Base-by-base conservation (phyloP, 1,140 invertebrate species). In the Heliconius himera region DNA sequence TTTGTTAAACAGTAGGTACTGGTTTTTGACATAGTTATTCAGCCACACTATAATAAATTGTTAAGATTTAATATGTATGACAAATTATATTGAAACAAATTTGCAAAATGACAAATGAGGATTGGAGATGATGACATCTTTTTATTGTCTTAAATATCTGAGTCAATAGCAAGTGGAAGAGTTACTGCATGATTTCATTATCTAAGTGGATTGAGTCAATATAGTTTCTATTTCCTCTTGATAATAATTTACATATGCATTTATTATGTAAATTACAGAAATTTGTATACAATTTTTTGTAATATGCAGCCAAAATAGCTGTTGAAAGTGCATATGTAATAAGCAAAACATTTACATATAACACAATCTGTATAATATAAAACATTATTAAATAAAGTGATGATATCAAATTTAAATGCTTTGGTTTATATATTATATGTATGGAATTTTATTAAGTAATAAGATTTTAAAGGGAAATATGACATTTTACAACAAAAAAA, bases 131-230 rank as follows among this genome's bases (percentile, higher is more conserved):
- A 66, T 66, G 26, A 29, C 60, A 66, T 66, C 60, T 26, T 66
- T 56, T 66, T 66, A 66, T 66, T 66, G 60, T 29, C 60, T 66
- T 66, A 66, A 66, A 66, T 29, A 66, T 66, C 60, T 66, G 60
- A 66, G 60, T 66, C 60, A 66, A 66, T 66, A 66, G 60, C 26
- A 66, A 29, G 60, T 66, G 13, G 60, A 66, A 66, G 26, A 66
- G 26, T 3, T 26, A 66, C 22, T 66, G 9, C 5, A 66, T 66
- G 60, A 66, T 66, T 66, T 29, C 60, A 66, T 66, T 66, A 66
- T 29, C 22, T 66, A 66, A 66, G 11, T 26, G 13, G 3, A 66
- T 66, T 66, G 60, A 66, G 60, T 66, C 56, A 60, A 60, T n/a
- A n/a, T 13, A 66, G 26, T 26, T 11, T 56, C 8, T 56, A 26